A percentile compares a stretch with the other conserved stretches of the same genome.
Evolutionary conservation across 1,140 invertebrate species (phyloP).

Genomic region (Leguminivora glycinivorella): DNA sequence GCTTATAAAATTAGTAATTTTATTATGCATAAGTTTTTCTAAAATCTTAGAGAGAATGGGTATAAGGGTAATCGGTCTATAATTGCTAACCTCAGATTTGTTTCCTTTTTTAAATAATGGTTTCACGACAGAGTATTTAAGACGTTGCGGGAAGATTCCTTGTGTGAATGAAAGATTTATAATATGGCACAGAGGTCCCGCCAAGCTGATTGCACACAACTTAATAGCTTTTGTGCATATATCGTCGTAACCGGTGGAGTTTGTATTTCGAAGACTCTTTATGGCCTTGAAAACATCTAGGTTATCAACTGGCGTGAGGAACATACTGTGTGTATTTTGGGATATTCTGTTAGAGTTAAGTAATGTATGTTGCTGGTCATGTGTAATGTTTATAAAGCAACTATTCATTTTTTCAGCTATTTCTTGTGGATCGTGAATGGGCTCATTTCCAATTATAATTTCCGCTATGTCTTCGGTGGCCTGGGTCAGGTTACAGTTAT

Average conservation of each 20-base stretch:
- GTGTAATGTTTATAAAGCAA: neutral
- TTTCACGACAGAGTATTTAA: neutral
- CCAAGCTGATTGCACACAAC: neutral
- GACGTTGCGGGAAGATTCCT: neutral
- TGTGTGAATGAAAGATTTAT: slow-evolving; percentile 1
- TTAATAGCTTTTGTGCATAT: neutral
- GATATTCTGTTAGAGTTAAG: neutral
- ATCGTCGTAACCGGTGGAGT: neutral
- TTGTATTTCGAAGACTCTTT: neutral
- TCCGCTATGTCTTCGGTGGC: neutral
- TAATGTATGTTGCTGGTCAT: neutral
- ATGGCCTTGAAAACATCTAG: neutral
- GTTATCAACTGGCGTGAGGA: neutral
- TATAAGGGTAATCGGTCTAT: slow-evolving; percentile 5
- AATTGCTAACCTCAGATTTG: neutral
- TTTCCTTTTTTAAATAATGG: slow-evolving; percentile 13
- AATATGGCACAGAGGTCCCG: neutral
- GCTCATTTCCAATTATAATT: neutral
- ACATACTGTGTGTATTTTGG: neutral
- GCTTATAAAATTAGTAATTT: slow-evolving; percentile 2
- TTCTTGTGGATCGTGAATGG: neutral
- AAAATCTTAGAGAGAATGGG: slow-evolving; percentile 24
- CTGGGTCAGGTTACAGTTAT: neutral
- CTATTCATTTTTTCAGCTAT: slow-evolving; percentile 7
- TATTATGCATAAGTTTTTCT: slow-evolving; percentile 27